A percentile compares a stretch with the other conserved stretches of the same genome.
phyloP scores from a whole-genome alignment of 2,888 invertebrate genomes.

The Latrodectus elegans region DNA sequence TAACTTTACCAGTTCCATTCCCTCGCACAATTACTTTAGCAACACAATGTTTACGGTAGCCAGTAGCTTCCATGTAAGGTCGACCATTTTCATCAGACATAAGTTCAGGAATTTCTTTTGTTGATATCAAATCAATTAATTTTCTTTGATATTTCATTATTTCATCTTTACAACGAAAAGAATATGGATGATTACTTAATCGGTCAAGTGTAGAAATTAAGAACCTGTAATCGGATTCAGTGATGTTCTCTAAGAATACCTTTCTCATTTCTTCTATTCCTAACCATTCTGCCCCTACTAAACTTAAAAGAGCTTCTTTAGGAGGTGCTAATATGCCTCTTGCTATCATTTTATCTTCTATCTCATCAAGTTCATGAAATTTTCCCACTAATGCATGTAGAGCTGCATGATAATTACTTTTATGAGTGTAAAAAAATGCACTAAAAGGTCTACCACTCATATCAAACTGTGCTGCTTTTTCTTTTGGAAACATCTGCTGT shows the following conservation, averaged over 20 bases:
- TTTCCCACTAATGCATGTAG: conserved; percentile 84
- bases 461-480: conserved; percentile 91
- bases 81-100: conserved; percentile 73
- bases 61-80: conserved; percentile 73
- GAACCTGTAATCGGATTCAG: conserved; percentile 79
- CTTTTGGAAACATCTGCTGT: conserved; percentile 86
- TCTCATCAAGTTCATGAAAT: conserved; percentile 81
- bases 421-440: conserved; percentile 92
- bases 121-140: conserved; percentile 16
- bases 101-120: conserved; percentile 71
- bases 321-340: conserved; percentile 80
- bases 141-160: conserved; percentile 82
- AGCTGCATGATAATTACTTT: conserved; percentile 87
- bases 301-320: conserved; percentile 78
- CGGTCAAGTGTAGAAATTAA: conserved; percentile 84
- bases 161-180: conserved; percentile 83
- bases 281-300: conserved; percentile 79
- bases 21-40: conserved; percentile 87
- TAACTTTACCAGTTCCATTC: conserved; percentile 88
- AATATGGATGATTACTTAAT: conserved; percentile 82
- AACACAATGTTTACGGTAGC: conserved; percentile 73
- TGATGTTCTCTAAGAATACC: conserved; percentile 81
- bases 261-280: conserved; percentile 81
- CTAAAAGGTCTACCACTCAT: conserved; percentile 92
- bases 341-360: conserved; percentile 83